Base-by-base conservation (phyloP, 2,888 invertebrate species). In the Strigamia transsilvanica region DNA sequence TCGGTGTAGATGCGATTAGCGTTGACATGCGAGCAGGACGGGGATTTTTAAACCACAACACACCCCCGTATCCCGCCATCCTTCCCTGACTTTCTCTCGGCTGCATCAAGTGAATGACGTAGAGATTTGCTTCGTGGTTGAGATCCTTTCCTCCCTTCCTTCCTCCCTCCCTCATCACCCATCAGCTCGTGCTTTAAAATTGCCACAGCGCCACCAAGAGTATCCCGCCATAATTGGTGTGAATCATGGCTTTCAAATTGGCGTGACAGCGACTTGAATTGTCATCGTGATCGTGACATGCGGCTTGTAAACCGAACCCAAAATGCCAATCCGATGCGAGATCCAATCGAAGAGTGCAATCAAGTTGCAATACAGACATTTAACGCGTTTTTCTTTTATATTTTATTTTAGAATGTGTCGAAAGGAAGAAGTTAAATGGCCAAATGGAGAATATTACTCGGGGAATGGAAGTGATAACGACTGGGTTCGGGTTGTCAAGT, bases 241-340 rank as follows among this genome's bases (percentile, higher is more conserved):
- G 51, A 51, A 51, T 51, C 51, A 51, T 51, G 51, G 51, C n/a
- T 51, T 51, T 51, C n/a, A 51, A 51, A 51, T 51, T 51, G 51
- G 51, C 51, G 51, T 51, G 51, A 51, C 51, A 51, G 51, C 46
- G 51, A 51, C 15, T 51, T 51, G 51, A 51, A 51, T 51, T 51
- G 51, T 51, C 51, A 51, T 51, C n/a, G 51, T 51, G 51, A 51
- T 51, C n/a, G 51, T 51, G 51, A 51, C 51, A 51, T 51, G 51
- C 51, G 51, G 13, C 51, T 51, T 51, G 51, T 15, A n/a, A 46
- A 46, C 46, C 46, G 46, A 46, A 46, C 46, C 46, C 46, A 34
- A 34, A 34, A 34, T 34, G 34, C 34, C 34, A 34, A 34, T 15
- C 46, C 46, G 46, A 46, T 41, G 41, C 41, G 41, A 41, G n/a